These are phyloP conservation scores for Umimayanthus chanpuru DNA, from an alignment of 92 coral and sea anemone species.

Conservation along the genomic window DNA sequence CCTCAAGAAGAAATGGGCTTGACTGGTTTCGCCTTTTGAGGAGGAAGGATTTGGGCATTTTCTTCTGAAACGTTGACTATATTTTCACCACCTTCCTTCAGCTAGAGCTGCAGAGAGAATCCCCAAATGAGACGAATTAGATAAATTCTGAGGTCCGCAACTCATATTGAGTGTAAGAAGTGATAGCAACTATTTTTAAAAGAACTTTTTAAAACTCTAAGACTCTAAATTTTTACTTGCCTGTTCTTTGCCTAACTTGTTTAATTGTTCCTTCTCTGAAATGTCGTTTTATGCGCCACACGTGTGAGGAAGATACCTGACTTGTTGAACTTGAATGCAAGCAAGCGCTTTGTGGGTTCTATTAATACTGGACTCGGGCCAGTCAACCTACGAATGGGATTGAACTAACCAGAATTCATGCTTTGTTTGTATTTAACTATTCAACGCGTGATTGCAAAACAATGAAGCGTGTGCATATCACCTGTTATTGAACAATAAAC, in stretches of 20 bases:
- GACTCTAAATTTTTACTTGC: slow-evolving; percentile 24
- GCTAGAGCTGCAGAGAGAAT: not conserved
- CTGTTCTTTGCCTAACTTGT: slow-evolving; percentile 43
- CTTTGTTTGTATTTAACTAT: slow-evolving; percentile 45
- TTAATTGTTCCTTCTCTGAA: slow-evolving; percentile 18
- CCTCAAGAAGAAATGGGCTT: slow-evolving; percentile 9
- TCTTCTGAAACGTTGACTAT: not conserved
- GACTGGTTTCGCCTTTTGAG: slow-evolving; percentile 19
- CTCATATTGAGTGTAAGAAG: not conserved
- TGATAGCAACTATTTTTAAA: not conserved
- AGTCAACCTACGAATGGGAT: slow-evolving; percentile 12
- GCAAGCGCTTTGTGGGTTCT: slow-evolving; percentile 34
- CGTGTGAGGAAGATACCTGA: slow-evolving; percentile 35
- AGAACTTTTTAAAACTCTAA: not conserved
- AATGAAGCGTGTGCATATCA: slow-evolving; percentile 43
- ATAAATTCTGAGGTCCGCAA: slow-evolving; percentile 14
- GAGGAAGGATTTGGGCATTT: slow-evolving; percentile 41
- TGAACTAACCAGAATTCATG: slow-evolving; percentile 13
- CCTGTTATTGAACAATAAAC: slow-evolving; percentile 36
- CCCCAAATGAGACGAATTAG: slow-evolving; percentile 6
- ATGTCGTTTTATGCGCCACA: slow-evolving; percentile 31
- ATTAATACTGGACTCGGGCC: slow-evolving; percentile 44
- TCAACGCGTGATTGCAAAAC: slow-evolving; percentile 50
- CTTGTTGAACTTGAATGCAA: slow-evolving; percentile 44
- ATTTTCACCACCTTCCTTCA: not conserved